Conservation (phyloP, 2,797 vertebrate genomes). For the Gallinago stenura region DNA sequence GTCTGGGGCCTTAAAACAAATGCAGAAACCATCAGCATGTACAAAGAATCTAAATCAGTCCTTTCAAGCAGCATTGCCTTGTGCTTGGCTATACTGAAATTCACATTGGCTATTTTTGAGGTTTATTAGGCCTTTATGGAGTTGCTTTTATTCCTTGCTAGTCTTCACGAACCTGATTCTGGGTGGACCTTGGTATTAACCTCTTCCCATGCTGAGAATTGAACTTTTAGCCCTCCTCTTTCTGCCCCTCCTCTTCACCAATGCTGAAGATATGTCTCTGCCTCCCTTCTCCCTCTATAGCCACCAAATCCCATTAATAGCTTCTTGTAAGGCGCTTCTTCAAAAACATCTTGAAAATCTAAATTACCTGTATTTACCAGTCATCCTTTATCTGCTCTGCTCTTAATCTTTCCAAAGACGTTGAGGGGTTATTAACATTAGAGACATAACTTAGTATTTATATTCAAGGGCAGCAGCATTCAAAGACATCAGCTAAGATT, state of each 20-base stretch:
- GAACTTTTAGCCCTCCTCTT: background rate
- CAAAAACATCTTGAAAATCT: slow-evolving; percentile 12
- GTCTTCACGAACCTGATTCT: background rate
- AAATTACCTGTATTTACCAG: slow-evolving; percentile 18
- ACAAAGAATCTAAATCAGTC: background rate
- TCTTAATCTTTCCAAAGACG: slow-evolving; percentile 25
- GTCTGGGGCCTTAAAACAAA: background rate
- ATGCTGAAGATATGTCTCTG: background rate
- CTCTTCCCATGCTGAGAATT: slow-evolving; percentile 18
- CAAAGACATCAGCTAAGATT: slow-evolving; percentile 11
- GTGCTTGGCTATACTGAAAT: background rate
- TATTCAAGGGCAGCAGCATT: background rate
- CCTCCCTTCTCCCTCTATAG: background rate
- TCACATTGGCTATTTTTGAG: background rate
- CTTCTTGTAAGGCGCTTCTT: background rate
- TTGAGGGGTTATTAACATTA: background rate
- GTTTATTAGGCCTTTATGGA: slow-evolving; percentile 17
- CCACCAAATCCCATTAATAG: background rate
- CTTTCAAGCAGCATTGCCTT: background rate
- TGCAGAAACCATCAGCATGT: background rate
- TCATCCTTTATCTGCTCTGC: background rate
- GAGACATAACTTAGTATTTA: background rate
- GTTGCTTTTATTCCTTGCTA: background rate
- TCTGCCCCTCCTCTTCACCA: background rate
- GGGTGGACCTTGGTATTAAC: slow-evolving; percentile 23